phyloP scores from a whole-genome alignment of 30 jellyfish, hydroid and myxozoan genomes.

The Aurelia sp. region DNA sequence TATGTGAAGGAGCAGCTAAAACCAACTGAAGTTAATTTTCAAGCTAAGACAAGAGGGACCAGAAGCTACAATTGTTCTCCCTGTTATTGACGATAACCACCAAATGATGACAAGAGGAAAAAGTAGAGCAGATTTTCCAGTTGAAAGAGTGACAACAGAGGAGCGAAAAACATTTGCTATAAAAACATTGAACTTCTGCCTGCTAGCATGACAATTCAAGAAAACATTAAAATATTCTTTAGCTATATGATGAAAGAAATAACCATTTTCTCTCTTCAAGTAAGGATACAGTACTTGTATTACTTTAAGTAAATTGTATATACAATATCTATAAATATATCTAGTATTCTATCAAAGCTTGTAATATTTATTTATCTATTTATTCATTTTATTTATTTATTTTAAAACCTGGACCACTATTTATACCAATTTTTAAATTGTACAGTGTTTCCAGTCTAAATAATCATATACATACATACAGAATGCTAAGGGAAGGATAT shows the following conservation, averaged over 20 bases:
- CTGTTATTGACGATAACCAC: conserved; percentile 15
- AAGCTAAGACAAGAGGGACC: no score
- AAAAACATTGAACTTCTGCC: conserved; percentile 21
- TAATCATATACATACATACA: no score
- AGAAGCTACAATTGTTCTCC: no score
- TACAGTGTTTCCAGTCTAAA: no score
- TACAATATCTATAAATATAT: conserved; percentile 12
- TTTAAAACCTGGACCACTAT: no score
- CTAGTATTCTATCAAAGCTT: no score
- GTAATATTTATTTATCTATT: no score
- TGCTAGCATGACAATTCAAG: conserved; percentile 17
- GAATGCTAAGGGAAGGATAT: no score
- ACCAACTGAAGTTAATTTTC: conserved; percentile 41
- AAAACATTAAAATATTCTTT: conserved; percentile 20
- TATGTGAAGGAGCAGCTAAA: conserved; percentile 60
- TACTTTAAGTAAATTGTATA: conserved; percentile 24
- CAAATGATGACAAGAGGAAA: conserved; percentile 34
- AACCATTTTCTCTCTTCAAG: conserved; percentile 1
- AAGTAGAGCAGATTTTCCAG: conserved; percentile 41
- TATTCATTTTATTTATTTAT: no score
- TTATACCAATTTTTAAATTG: no score
- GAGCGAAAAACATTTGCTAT: conserved; percentile 28
- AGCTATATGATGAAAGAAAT: neutral
- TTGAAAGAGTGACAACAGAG: conserved; percentile 43
- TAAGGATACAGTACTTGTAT: neutral